Base-by-base conservation (phyloP, 2,113 vertebrate genomes). In the Phasianus colchicus region DNA sequence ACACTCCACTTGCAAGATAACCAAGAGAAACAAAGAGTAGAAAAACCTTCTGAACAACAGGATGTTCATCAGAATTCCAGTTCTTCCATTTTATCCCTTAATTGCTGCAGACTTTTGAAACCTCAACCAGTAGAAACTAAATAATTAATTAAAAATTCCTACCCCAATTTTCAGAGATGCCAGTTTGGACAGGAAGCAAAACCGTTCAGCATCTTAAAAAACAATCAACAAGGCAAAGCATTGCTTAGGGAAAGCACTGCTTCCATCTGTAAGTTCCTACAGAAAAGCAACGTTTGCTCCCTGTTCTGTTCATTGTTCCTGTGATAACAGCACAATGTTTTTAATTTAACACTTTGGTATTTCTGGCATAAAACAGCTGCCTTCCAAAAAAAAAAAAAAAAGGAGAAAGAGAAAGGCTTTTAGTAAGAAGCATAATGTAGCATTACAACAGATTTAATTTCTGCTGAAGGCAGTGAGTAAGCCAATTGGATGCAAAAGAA, bases 361-460 rank as follows among this genome's bases (percentile, higher is more conserved):
- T 95, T 91, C 90, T 96, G 72, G 89, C 82, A 95, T 83, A 91
- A 95, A 95, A 83, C 91, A 93, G 87, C 95, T 94, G 90, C 75
- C 73, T 86, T 47, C 36, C 10, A 63, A 11, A 30, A 30, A 32
- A 57, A 50, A 50, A 80, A 69, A 65, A 29, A 29, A 16, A 29
- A 4, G 6, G n/a, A 87, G 40, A 90, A 90, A 79, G 57, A 92
- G 55, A 86, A 74, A 78, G 61, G 83, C 95, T 95, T 93, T 96
- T 88, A 92, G 75, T 54, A 83, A 91, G 57, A 83, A 66, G 57
- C 45, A 74, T 78, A 95, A 91, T 43, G 83, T 9, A 91, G 73
- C 70, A 88, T 95, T 94, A 88, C 83, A 90, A 92, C 86, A 96
- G 94, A 96, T 77, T 95, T 86, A 86, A 95, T 93, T 91, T 92